Conservation (phyloP, 2,797 vertebrate genomes). For the Chromis chromis region DNA sequence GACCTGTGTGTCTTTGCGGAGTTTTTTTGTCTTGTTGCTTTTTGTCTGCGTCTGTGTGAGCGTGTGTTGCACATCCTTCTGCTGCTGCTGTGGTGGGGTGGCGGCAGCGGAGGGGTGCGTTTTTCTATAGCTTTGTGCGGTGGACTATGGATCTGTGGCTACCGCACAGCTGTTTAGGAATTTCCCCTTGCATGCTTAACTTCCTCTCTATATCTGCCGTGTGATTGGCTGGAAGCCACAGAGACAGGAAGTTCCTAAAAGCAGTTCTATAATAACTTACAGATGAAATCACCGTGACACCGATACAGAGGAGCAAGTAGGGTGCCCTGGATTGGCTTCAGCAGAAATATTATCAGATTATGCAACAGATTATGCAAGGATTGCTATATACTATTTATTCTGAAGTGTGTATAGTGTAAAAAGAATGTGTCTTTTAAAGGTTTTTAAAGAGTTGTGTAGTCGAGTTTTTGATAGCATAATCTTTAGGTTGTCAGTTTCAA, state of each 20-base stretch:
- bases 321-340: constrained; percentile 50
- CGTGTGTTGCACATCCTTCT: constrained; percentile 62
- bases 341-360: constrained; percentile 56
- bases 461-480: not conserved
- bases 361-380: constrained; percentile 33
- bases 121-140: constrained; percentile 80
- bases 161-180: constrained; percentile 87
- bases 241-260: constrained; percentile 81
- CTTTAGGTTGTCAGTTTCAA: not conserved
- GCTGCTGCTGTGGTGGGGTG: constrained; percentile 64
- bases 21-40: constrained; percentile 19
- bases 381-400: constrained; percentile 35
- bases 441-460: not conserved
- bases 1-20: constrained; percentile 33
- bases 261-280: constrained; percentile 76
- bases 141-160: constrained; percentile 72
- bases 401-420: constrained; percentile 9
- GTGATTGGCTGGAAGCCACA: constrained; percentile 76
- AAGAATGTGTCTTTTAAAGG: not conserved
- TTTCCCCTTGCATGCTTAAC: constrained; percentile 84
- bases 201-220: constrained; percentile 80
- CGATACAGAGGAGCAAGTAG: constrained; percentile 54
- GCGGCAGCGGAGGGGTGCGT: constrained; percentile 44
- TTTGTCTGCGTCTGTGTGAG: constrained; percentile 27
- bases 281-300: constrained; percentile 78